Evolutionary conservation across 2,888 invertebrate species (phyloP), one percentile per base, ranked within the genome.

Genomic region (Dolichopus griseipennis): DNA sequence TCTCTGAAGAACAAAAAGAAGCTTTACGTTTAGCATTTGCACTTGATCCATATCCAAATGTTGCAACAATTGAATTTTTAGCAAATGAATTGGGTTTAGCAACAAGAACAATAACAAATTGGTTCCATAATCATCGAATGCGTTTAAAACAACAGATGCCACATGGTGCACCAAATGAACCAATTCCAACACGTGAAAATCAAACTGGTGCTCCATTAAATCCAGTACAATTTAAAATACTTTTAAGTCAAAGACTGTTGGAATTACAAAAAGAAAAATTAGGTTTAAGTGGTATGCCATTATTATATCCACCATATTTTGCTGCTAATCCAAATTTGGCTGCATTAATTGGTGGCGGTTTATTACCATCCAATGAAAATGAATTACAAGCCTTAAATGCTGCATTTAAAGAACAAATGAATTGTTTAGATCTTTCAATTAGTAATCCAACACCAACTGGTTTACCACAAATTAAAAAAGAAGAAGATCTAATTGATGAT

Each of bases 111-210:
- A 97, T 99, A 76, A 97, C 97, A 70, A 99, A 99, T 83, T 99
- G 99, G 99, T 99, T 99, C 86, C 98, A 99, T 85, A 99, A 99
- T 81, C 97, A 99, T 80, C 89, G 99, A 75, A 99, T 99, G 95
- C 87, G 99, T 71, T 87, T 96, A 78, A 97, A 97, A 83, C 93
- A 94, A 78, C 92, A 93, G 78, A 88, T 89, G 67, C 92, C 93
- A 1, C 92, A 92, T 76, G 89, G 90, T 0, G 83, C 85, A 74
- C 84, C 88, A 33, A 87, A 88, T 0, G 89, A 90, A 66, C 88
- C 90, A 69, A 89, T 90, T 12, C 90, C 91, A 3, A 87, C 90
- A 61, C 84, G 90, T 27, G 91, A 91, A 76, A 82, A 81, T 71
- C 90, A 89, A 73, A 85, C 88, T 27, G 83, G 83, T 65, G 88